phyloP scores from a whole-genome alignment of 2,113 vertebrate genomes.

The Nesogale talazaci region DNA sequence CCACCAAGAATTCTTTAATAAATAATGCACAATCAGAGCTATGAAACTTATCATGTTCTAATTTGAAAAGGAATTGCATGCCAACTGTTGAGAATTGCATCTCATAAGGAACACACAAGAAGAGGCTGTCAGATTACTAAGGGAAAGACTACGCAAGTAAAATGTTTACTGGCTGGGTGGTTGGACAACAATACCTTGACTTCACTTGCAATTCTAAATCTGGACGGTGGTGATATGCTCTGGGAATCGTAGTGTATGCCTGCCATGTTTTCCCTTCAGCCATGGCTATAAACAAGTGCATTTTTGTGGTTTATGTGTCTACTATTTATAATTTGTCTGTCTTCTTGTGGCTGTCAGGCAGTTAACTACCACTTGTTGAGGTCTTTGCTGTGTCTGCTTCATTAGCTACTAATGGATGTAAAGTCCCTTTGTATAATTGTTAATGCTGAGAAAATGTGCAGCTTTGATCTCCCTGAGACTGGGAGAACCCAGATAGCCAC shows the following conservation, averaged over 20 bases:
- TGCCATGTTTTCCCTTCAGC: no score
- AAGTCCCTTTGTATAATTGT: slow-evolving; percentile 35
- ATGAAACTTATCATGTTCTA: not conserved
- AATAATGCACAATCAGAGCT: not conserved
- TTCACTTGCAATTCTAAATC: not conserved
- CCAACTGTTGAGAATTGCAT: not conserved
- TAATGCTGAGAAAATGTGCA: slow-evolving; percentile 46
- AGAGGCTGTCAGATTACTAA: not conserved
- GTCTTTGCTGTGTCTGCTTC: slow-evolving; percentile 8
- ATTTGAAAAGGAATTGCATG: not conserved
- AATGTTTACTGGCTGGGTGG: not conserved
- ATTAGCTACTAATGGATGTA: slow-evolving; percentile 19
- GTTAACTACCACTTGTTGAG: slow-evolving; percentile 41
- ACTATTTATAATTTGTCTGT: slow-evolving; percentile 22
- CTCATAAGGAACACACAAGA: not conserved
- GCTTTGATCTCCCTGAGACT: not conserved
- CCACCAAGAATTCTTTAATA: slow-evolving; percentile 40
- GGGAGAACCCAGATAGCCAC: not conserved
- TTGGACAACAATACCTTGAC: not conserved
- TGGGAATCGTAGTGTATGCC: no score
- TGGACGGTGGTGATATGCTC: no score
- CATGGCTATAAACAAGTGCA: no score
- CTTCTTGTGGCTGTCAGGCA: not conserved
- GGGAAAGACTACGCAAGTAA: not conserved
- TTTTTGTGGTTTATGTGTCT: not conserved